phyloP scores from a whole-genome alignment of 2,888 invertebrate genomes.

The Rotaria magnacalcarata region DNA sequence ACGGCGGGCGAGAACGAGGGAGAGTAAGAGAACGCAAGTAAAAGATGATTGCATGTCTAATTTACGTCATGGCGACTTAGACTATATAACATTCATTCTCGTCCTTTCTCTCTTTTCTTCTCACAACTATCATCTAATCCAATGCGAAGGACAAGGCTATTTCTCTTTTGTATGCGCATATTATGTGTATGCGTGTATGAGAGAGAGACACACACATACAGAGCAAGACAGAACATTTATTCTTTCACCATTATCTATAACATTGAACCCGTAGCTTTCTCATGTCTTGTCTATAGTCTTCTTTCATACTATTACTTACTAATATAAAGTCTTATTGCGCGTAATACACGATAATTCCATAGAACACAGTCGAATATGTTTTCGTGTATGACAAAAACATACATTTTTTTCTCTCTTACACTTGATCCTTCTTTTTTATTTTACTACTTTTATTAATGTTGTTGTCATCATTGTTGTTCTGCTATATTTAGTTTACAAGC shows the following conservation, averaged over 20 bases:
- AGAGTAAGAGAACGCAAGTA: slow-evolving; percentile 14
- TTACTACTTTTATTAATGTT: background rate
- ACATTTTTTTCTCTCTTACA: background rate
- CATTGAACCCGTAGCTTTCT: background rate
- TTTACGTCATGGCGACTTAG: slow-evolving; percentile 28
- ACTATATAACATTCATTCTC: slow-evolving; percentile 22
- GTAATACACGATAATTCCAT: background rate
- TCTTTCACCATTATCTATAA: background rate
- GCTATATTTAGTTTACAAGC: background rate
- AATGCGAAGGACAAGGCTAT: slow-evolving; percentile 36
- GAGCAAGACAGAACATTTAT: background rate
- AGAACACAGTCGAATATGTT: background rate
- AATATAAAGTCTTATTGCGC: background rate
- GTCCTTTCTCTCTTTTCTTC: slow-evolving; percentile 3
- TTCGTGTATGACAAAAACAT: background rate
- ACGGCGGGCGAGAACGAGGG: background rate
- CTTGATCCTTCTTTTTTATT: background rate
- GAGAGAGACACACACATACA: no score
- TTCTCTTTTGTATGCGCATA: background rate
- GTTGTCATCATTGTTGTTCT: background rate
- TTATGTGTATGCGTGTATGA: background rate
- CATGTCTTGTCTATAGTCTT: background rate
- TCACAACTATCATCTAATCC: slow-evolving; percentile 24
- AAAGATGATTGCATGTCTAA: slow-evolving; percentile 37
- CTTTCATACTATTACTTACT: background rate